Percentiles rank a stretch among this genome's conserved stretches.
Evolutionary conservation across 2,113 vertebrate genomes (phyloP).

Genomic region (Myotis brandtii): DNA sequence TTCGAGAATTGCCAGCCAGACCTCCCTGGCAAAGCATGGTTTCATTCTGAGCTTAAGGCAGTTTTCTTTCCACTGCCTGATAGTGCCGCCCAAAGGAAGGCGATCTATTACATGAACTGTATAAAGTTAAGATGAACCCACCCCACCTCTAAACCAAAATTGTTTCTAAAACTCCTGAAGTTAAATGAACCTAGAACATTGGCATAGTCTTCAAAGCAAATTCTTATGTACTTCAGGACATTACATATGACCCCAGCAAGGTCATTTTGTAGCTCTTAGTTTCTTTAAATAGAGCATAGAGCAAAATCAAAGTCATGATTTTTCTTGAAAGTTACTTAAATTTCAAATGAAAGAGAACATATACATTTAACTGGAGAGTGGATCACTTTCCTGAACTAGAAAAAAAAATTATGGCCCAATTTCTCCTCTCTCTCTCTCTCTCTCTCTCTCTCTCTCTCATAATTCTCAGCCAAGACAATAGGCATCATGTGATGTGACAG

Average conservation of each 20-base stretch:
- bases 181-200: neutral
- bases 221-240: neutral
- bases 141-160: neutral
- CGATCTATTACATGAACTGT: neutral
- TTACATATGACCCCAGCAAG: neutral
- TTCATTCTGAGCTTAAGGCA: neutral
- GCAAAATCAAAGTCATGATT: neutral
- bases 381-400: conserved; percentile 32
- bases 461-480: conserved; percentile 77
- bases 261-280: neutral
- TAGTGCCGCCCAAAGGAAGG: neutral
- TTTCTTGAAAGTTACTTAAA: conserved; percentile 29
- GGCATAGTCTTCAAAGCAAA: neutral
- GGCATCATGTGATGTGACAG: conserved; percentile 60
- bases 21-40: accelerated
- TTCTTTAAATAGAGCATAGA: conserved; percentile 10
- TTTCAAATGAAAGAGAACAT: conserved; percentile 52
- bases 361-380: neutral
- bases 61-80: neutral
- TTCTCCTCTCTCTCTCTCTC: neutral
- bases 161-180: neutral
- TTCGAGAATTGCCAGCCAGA: neutral
- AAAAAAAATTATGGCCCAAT: conserved; percentile 55
- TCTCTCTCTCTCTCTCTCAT: neutral
- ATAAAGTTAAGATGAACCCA: neutral